Percentiles rank a stretch among this genome's conserved stretches.
phyloP scores from a whole-genome alignment of 2,113 vertebrate species.

The Pomatorhinus ruficollis region DNA sequence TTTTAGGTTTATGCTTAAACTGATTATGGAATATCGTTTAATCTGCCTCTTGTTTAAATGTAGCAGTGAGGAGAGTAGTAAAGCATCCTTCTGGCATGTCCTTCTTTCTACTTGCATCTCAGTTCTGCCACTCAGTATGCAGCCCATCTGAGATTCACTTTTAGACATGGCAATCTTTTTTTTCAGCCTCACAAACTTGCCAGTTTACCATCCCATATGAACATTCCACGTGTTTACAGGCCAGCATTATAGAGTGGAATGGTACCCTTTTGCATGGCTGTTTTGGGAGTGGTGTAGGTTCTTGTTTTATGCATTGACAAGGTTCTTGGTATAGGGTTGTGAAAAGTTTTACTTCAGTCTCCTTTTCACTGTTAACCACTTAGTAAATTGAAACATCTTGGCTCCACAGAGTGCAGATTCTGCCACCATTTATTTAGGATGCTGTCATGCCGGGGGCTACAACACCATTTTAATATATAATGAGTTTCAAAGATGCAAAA shows the following conservation, averaged over 20 bases:
- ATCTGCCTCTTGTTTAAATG: background rate
- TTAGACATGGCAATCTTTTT: background rate
- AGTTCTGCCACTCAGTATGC: background rate
- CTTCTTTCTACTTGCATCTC: background rate
- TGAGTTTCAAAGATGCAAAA: constrained; percentile 16
- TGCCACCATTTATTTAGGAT: background rate
- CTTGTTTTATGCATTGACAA: background rate
- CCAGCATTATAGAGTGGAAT: background rate
- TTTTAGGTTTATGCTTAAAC: background rate
- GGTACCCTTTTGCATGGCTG: background rate
- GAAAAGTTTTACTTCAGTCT: background rate
- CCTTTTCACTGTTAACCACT: background rate
- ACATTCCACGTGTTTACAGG: background rate
- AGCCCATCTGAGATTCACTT: background rate
- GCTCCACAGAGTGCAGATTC: background rate
- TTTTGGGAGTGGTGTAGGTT: background rate
- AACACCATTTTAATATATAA: background rate
- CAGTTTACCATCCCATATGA: background rate
- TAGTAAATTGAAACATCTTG: background rate
- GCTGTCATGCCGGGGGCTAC: background rate
- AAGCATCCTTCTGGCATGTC: background rate
- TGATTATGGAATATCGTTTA: background rate
- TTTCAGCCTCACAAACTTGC: background rate
- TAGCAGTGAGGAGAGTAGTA: background rate
- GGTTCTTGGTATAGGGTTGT: background rate